Evolutionary conservation across 2,888 invertebrate genomes (phyloP), one percentile per base, ranked within the genome.

Genomic region (Hipparchia sbordonii): DNA sequence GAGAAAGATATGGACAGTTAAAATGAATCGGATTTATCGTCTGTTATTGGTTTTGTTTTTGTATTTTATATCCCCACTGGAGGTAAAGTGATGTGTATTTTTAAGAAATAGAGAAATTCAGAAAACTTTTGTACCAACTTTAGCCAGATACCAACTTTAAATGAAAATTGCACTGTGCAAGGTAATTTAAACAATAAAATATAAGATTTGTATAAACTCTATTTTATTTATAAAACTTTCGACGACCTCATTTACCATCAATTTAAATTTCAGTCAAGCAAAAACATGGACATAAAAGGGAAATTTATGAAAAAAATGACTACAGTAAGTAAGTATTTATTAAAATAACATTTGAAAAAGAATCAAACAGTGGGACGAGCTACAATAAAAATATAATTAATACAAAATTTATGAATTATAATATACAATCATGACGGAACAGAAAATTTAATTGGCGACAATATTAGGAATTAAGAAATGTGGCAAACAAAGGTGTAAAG

Each of bases 61-160:
- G 54, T 71, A 46, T 67, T 62, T 33, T 46, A 23, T 67, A 52
- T 73, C 73, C 66, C 82, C 85, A 6, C 48, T 87, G 91, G 91
- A 91, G 91, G 91, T 91, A 91, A 90, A 84, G 83, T 82, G 77
- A 82, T 83, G 82, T 13, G 67, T 71, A 80, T 87, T 81, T 78
- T 79, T 78, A 83, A 81, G 82, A 23, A 77, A 81, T 79, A 78
- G 75, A 79, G 77, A 82, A 81, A 81, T 13, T 77, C 81, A 77
- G 78, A 80, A 80, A 88, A 86, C 6, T 65, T 65, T 52, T 87
- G 79, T 89, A 89, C 83, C 81, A 85, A 85, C 83, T 67, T 82
- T 70, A 79, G 78, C 79, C 77, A 67, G 80, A 80, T 81, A 78
- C 79, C 77, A 67, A 23, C 23, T 1, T 23, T 23, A 23, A 23